Evolutionary conservation across 2,113 vertebrate genomes (phyloP).

Genomic region (Scatophagus argus): DNA sequence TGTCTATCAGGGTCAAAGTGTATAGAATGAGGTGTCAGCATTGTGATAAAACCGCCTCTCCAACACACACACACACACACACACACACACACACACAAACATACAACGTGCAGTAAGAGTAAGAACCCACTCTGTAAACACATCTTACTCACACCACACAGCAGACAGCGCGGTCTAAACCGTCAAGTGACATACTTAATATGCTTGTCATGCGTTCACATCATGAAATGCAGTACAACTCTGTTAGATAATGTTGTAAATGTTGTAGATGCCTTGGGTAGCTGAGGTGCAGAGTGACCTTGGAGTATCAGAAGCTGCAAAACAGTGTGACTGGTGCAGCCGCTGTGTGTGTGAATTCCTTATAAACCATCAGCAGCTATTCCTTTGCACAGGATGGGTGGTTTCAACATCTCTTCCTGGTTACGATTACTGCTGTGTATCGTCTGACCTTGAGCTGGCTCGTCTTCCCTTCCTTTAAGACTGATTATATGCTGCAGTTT

Average conservation of each 20-base stretch:
- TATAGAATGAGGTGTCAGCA: slow-evolving; percentile 59
- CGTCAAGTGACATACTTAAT: slow-evolving; percentile 37
- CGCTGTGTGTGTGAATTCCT: slow-evolving; percentile 60
- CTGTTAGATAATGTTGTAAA: slow-evolving; percentile 43
- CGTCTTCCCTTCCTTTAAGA: slow-evolving; percentile 53
- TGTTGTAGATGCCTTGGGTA: slow-evolving; percentile 28
- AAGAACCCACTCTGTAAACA: slow-evolving; percentile 37
- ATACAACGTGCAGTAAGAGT: slow-evolving; percentile 18
- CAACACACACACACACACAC: no score
- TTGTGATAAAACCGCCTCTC: slow-evolving; percentile 56
- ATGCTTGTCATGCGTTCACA: slow-evolving; percentile 40
- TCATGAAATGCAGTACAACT: slow-evolving; percentile 23
- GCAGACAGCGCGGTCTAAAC: slow-evolving; percentile 45
- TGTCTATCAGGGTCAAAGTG: slow-evolving; percentile 51
- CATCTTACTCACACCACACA: slow-evolving; percentile 19
- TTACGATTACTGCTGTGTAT: slow-evolving; percentile 66
- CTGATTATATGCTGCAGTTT: slow-evolving; percentile 35
- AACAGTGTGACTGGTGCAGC: slow-evolving; percentile 11
- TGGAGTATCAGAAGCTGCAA: slow-evolving; percentile 36
- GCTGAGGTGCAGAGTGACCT: slow-evolving; percentile 32
- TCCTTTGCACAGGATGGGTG: slow-evolving; percentile 77
- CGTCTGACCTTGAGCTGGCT: slow-evolving; percentile 69
- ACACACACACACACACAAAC: background rate
- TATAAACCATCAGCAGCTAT: slow-evolving; percentile 60
- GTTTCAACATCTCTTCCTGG: slow-evolving; percentile 78